Evolutionary conservation across 2,797 vertebrate species (phyloP), one percentile per base, ranked within the genome.

Genomic region (Pelodytes ibericus): DNA sequence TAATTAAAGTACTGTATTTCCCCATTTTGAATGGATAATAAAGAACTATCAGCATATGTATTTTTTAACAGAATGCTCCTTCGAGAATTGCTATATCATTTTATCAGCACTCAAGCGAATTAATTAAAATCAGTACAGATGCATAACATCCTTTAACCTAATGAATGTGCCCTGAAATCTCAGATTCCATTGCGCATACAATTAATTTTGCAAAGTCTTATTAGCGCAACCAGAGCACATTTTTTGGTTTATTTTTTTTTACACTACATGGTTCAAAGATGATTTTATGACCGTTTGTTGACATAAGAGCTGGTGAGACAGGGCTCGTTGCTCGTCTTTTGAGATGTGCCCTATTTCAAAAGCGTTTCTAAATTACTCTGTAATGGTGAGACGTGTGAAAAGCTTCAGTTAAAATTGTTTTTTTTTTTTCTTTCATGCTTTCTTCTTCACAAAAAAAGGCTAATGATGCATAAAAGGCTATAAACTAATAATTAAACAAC

Each of bases 281-380:
- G 63, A 62, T 47, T 69, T 79, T 69, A 20, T 7, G 33, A 73
- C 63, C 59, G n/a, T 79, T 79, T 79, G 76, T 79, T 69, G 77
- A 69, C 20, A 30, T 58, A 68, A 47, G 27, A 16, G 33, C 15
- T 60, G 20, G 36, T 16, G 29, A 53, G 64, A 56, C 31, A 79
- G 18, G 20, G 64, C 74, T 77, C 49, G 58, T 2, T 15, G 47
- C 20, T 2, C 49, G 31, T 62, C 57, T 22, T 44, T 15, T 44
- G 18, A 73, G 33, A 25, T 67, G 36, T 22, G 26, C 22, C 53
- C 47, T 67, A 3, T 62, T 31, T 64, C 47, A 26, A 31, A 73
- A 41, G n/a, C 31, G 13, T 11, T 36, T 27, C 31, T 57, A 44
- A 57, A 76, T 76, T 25, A 70, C 30, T 30, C 31, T 10, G 1